Evolutionary conservation across 2,888 invertebrate genomes (phyloP), one percentile per base, ranked within the genome.

Genomic region (Machimus rusticus): DNA sequence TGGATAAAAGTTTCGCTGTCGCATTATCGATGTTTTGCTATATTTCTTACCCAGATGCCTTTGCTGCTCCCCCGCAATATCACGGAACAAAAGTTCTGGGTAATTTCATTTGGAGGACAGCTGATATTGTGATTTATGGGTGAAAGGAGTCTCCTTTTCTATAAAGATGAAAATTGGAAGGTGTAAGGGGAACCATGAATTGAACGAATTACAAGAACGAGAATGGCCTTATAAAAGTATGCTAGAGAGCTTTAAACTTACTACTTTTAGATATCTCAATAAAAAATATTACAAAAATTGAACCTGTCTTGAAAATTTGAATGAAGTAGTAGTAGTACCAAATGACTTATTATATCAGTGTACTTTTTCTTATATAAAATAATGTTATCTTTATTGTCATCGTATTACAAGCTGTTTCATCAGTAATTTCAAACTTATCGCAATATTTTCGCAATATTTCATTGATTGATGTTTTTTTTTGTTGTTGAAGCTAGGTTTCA

Each of bases 121-220:
- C 74, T n/a, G 85, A 85, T 85, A 85, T 85, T 85, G 74, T 85
- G 85, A 85, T 85, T 85, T 85, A 85, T 85, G 43, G 51, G 34
- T 23, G 39, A 79, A 34, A 46, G 51, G 31, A 51, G 79, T 51
- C 46, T 6, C 79, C 37, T n/a, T 76, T 74, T 31, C 31, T 76
- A 76, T 76, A 34, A 16, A 2, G 23, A 66, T 23, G 66, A 66
- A 66, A 66, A 66, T 66, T 76, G 37, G 34, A 76, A 76, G 34
- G 23, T 76, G 14, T 16, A 76, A 37, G 34, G 34, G 31, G n/a
- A 66, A 14, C 28, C 66, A 66, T 28, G 66, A 57, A 57, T 19
- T 57, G 19, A 23, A 57, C 23, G 23, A 57, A 55, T 19, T 57
- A 57, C 57, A 57, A 57, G 23, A 66, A 66, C 0, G 51, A n/a